Evolutionary conservation across 2,888 invertebrate genomes (phyloP), one percentile per base, ranked within the genome.

Genomic region (Acronicta psi): DNA sequence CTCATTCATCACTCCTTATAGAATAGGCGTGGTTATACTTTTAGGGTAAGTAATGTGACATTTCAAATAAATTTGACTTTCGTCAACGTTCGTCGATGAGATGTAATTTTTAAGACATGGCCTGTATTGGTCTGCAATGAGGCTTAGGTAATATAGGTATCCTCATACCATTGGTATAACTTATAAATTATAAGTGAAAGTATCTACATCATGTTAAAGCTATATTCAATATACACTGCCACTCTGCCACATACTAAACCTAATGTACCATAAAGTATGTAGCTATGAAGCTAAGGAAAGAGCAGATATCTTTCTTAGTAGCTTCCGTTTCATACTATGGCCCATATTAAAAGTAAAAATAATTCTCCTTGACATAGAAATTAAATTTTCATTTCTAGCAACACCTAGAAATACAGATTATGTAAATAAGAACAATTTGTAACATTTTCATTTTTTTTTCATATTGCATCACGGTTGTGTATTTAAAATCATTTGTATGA

Each of bases 381-480:
- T 68, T 71, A 55, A 66, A 69, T 75, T 75, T 75, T 70, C 73
- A 75, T 75, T 75, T 75, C 59, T 75, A 68, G 73, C 62, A 58
- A 61, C 57, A 68, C 44, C 40, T 72, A 63, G 53, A 43, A 40
- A 62, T 69, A 57, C 61, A 64, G 46, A 61, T 46, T 54, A 60
- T 68, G 69, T 73, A 74, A 56, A 70, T 74, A 70, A 62, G 64
- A 77, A 71, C 65, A 65, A 70, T 62, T 49, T 69, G 57, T 68
- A 59, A 45, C 29, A 20, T 41, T 53, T 58, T 57, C 4, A 37
- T 66, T 62, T 57, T 51, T 72, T 63, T 57, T 69, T 62, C 16
- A 14, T 53, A 41, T 70, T 41, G 16, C 57, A 68, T 75, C 44
- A 70, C 47, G 74, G 72, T 75, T 64, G 75, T 67, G 68, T 75